Conservation (phyloP, 2,888 invertebrate species). For the Cantharis lateralis region DNA sequence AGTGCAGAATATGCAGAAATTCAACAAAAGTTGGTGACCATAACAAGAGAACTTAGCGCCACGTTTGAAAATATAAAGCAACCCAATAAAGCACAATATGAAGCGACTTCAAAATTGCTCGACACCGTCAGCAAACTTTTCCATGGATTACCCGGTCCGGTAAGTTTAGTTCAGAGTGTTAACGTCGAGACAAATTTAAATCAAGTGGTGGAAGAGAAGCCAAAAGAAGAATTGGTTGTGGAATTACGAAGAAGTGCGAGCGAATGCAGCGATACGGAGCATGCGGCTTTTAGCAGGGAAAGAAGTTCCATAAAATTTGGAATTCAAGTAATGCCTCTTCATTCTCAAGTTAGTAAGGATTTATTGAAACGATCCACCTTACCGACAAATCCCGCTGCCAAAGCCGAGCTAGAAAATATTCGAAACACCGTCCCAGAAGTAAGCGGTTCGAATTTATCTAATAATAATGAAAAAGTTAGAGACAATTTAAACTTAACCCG, state of each 20-base stretch:
- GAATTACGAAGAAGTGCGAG: background rate
- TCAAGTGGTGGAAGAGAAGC: background rate
- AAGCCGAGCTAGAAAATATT: constrained; percentile 10
- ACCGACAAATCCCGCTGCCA: constrained; percentile 9
- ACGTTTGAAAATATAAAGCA: constrained; percentile 7
- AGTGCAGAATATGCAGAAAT: background rate
- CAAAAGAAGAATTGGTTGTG: background rate
- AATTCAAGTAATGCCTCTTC: constrained; percentile 16
- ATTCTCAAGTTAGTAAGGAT: constrained; percentile 10
- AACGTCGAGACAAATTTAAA: background rate
- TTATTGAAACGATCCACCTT: constrained; percentile 11
- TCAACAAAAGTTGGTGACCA: background rate
- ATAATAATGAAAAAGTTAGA: background rate
- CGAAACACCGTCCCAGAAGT: background rate
- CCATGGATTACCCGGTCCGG: background rate
- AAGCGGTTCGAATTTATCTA: background rate
- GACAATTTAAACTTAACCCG: background rate
- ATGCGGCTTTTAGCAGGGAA: background rate
- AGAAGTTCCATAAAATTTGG: constrained; percentile 13
- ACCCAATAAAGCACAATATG: constrained; percentile 11
- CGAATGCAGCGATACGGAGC: background rate
- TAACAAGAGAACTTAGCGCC: constrained; percentile 3
- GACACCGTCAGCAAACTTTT: background rate
- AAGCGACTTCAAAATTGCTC: constrained; percentile 1
- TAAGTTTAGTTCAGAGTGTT: background rate